Evolutionary conservation across 2,888 invertebrate genomes (phyloP), one percentile per base, ranked within the genome.

Genomic region (Scaptodrosophila latifasciaeformis): DNA sequence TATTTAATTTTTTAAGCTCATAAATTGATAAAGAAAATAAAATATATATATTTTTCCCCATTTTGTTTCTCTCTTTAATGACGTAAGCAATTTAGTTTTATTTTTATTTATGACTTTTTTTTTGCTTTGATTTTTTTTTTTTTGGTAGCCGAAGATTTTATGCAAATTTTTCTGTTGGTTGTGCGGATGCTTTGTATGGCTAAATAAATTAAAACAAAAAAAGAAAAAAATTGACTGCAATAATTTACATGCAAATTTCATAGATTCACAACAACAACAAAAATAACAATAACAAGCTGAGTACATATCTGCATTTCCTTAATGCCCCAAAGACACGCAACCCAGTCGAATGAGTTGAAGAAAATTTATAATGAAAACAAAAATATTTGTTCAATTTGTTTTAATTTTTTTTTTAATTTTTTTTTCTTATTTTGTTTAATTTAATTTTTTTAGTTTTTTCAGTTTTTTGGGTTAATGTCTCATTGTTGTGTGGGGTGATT

Each of bases 401-500:
- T 50, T 29, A 39, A 2, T 21, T 17, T 18, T 12, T 34, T 6
- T 24, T 15, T 31, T 21, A 19, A 2, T n/a, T 2, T 17, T 27
- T 18, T 42, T 30, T 47, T 31, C 35, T 31, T 34, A 39, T 18
- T 24, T 31, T 45, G 12, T 44, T 42, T 35, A 3, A 17, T n/a
- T n/a, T n/a, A 12, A 27, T 49, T 37, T 51, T 50, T 59, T 66
- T 55, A 29, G 12, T 43, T 62, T 42, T 55, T 50, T 55, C 50
- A 59, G 39, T 47, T 61, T 77, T 79, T 72, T 76, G 66, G 79
- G 74, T 75, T 75, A 79, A 75, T 76, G 79, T 76, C 69, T 74
- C 66, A 72, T 75, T 79, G 70, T 72, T 69, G 66, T 50, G 49
- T 40, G 57, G 34, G 6, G 34, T 1, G 30, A 30, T 2, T n/a